Base-by-base conservation (phyloP, 2,113 vertebrate species). In the Megatriorchis doriae region DNA sequence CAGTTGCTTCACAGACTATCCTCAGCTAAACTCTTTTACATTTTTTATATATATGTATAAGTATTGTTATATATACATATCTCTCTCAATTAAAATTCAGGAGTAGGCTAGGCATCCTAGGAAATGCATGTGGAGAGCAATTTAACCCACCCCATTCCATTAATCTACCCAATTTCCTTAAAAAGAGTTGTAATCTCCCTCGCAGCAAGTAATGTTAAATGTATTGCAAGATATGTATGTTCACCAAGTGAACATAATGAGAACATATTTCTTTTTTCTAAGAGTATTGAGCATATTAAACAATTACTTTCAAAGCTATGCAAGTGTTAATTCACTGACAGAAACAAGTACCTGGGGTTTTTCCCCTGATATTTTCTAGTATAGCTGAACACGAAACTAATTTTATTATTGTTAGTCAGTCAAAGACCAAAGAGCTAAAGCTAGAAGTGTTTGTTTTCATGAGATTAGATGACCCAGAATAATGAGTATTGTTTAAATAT, bases 111-210 rank as follows among this genome's bases (percentile, higher is more conserved):
- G 36, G 63, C 86, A 90, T 75, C 66, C 91, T 82, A 95, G 42
- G 21, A 74, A 92, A 91, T 63, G 66, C 94, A 96, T 62, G 81
- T 8, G 47, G 79, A 94, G 92, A 96, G 61, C 86, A 95, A 95
- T 91, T 95, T 88, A 96, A 96, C 82, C 91, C 52, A 90, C 83
- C 81, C 74, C 58, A 93, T 95, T 87, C 94, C 89, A 96, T 95
- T 97, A 95, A 97, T 96, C 87, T 95, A 94, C 68, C 85, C 96
- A 95, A 94, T 94, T 94, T 95, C 61, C 86, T 94, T 84, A 74
- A 93, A 90, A 96, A 93, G 56, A 90, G 71, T 86, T 94, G 80
- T 58, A 95, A 95, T 96, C 88, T 95, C 87, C 52, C 84, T 97
- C 95, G 92, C 94, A 96, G 95, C 91, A 97, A 93, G 95, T 79